phyloP scores from a whole-genome alignment of 2,888 invertebrate species.

The Ophraella communa region DNA sequence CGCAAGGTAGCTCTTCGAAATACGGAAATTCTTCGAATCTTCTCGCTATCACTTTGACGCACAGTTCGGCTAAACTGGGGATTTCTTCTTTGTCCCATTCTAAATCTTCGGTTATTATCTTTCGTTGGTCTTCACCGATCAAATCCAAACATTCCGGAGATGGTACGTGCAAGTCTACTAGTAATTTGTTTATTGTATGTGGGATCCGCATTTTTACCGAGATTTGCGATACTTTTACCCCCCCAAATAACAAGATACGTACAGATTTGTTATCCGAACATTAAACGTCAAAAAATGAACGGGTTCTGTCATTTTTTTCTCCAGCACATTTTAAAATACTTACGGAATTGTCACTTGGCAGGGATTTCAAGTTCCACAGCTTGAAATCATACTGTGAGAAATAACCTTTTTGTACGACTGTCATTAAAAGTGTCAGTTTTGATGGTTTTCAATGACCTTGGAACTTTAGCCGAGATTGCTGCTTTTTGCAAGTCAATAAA shows the following conservation, averaged over 20 bases:
- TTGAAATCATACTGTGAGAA: too few species aligned
- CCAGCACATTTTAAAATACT: too few species aligned
- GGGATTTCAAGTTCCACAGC: too few species aligned
- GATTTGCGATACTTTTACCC: background rate
- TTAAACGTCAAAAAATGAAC: background rate
- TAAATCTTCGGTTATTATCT: conserved; percentile 63
- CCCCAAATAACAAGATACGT: too few species aligned
- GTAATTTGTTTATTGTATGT: conserved; percentile 54
- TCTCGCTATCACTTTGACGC: conserved; percentile 62
- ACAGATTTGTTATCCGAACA: too few species aligned
- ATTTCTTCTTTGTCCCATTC: conserved; percentile 63
- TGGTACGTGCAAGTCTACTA: conserved; percentile 60
- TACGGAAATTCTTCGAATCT: conserved; percentile 64
- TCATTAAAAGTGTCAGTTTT: too few species aligned
- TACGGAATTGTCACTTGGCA: too few species aligned
- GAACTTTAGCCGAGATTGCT: too few species aligned
- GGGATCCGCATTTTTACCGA: conserved; percentile 41
- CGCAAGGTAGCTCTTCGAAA: conserved; percentile 63
- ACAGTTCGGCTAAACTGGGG: conserved; percentile 60
- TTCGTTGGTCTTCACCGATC: conserved; percentile 58
- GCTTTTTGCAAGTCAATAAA: too few species aligned
- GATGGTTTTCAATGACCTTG: too few species aligned
- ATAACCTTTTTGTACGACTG: too few species aligned
- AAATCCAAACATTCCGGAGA: conserved; percentile 50
- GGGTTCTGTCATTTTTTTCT: background rate